Percentiles rank a stretch among this genome's conserved stretches.
phyloP scores from a whole-genome alignment of 2,113 vertebrate genomes.

The Strix uralensis region DNA sequence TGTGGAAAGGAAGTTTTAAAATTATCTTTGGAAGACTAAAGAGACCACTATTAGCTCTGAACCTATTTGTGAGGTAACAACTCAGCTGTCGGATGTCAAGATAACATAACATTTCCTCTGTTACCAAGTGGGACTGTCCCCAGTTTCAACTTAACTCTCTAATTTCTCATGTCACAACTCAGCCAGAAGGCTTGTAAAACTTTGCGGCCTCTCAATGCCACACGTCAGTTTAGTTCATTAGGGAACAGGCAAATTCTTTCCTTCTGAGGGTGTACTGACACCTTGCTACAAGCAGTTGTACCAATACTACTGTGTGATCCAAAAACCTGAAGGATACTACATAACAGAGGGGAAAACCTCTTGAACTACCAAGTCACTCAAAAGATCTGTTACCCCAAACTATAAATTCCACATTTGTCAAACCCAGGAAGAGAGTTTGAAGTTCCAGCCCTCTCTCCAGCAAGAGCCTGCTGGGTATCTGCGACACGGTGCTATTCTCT shows the following conservation, averaged over 20 bases:
- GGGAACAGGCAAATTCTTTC: not conserved
- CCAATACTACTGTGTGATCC: not conserved
- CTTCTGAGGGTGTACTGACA: not conserved
- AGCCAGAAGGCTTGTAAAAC: not conserved
- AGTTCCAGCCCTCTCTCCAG: not conserved
- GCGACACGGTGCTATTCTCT: rapidly evolving
- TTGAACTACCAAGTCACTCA: not conserved
- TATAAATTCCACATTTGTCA: not conserved
- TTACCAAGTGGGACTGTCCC: not conserved
- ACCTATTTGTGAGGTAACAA: not conserved
- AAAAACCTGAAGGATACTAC: not conserved
- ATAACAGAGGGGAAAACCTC: not conserved
- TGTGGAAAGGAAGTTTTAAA: not conserved
- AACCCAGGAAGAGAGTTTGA: no score
- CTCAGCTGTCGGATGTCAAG: not conserved
- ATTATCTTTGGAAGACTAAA: not conserved
- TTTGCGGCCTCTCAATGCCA: not conserved
- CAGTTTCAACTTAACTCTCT: not conserved
- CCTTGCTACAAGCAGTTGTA: not conserved
- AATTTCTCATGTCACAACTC: not conserved
- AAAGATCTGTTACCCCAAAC: not conserved
- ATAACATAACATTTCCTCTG: not conserved
- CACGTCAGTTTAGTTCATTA: not conserved
- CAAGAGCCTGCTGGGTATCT: not conserved
- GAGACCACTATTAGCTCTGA: not conserved